Evolutionary conservation across 2,113 vertebrate genomes (phyloP), one percentile per base, ranked within the genome.

Genomic region (Numenius arquata): DNA sequence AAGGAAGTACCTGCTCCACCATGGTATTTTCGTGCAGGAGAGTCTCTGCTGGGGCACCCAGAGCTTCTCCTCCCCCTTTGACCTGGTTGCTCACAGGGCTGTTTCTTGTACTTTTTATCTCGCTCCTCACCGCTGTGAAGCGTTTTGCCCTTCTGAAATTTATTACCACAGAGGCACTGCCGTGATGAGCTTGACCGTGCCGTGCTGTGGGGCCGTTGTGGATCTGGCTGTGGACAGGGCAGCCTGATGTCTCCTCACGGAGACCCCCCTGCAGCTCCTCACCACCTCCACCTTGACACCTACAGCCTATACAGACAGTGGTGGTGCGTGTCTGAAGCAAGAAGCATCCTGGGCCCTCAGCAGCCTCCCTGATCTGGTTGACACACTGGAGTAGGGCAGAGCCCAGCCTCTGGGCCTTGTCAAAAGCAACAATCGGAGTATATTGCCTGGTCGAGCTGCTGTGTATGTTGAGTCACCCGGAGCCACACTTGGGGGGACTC

Each of bases 371-470:
- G 40, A 9, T 36, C 45, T 41, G 22, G 12, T 36, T 38, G 27
- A 9, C 27, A 0, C 0, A 0, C 2, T 34, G 62, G 67, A 21
- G 29, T 5, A 45, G 15, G 40, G 40, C 58, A 62, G 62, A 43
- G 27, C 32, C 45, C 18, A 14, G 26, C 10, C 29, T 45, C 20
- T 34, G 45, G 32, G 6, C 32, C 59, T 40, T 7, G 18, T n/a
- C 41, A 32, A 12, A 36, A 48, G n/a, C 55, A 23, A 26, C 29
- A 34, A 1, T 3, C 29, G 61, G 25, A 85, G 26, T 17, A 5
- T 6, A 17, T 52, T 3, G 0, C 65, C 75, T 34, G 61, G 15
- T 56, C 0, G 1, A 47, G 50, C 10, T 8, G n/a, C 61, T 0
- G 0, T n/a, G 30, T 2, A 2, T 36, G 21, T 32, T 32, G 36